Base-by-base conservation (phyloP, 2,797 vertebrate genomes). In the Thaleichthys pacificus region DNA sequence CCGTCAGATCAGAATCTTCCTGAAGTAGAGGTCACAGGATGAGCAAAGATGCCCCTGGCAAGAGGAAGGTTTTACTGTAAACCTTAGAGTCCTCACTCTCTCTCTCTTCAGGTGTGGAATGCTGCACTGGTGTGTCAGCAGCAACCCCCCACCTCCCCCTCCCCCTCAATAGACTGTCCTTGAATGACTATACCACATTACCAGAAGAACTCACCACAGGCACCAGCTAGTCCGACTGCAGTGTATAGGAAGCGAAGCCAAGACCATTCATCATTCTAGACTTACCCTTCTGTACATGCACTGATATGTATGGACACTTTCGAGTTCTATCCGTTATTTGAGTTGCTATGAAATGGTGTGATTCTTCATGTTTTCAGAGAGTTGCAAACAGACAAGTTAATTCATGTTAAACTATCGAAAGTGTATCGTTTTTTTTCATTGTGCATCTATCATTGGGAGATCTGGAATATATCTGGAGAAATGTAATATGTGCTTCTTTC, bases 21-120 rank as follows among this genome's bases (percentile, higher is more conserved):
- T 82, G 78, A 77, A 82, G 82, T 21, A 57, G 69, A 77, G 72
- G 66, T 79, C 70, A 42, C 75, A 69, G 32, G 51, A 60, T 75
- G 73, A 82, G 70, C 61, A 57, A 60, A 56, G 72, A 21, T 78
- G 58, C 77, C 75, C 71, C 62, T 57, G 72, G 60, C 58, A 49
- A 14, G n/a, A 47, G 22, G 61, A 14, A 15, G 47, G 60, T 35
- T 62, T 61, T 74, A 15, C 60, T 12, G 22, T 63, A 26, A 74
- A 42, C 30, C 19, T 14, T 47, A 11, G 3, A 1, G 32, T 35
- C 32, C 42, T 14, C 42, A 14, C 42, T 47, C 42, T 14, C 51
- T 69, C 62, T 47, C 72, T 58, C 61, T 22, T 38, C 28, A 7
- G 66, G 26, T 11, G 0, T 49, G 0, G 30, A 72, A 30, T 76